Percentiles rank a stretch among this genome's conserved stretches.
Evolutionary conservation across 2,888 invertebrate genomes (phyloP).

Genomic region (Argyra leucocephala): DNA sequence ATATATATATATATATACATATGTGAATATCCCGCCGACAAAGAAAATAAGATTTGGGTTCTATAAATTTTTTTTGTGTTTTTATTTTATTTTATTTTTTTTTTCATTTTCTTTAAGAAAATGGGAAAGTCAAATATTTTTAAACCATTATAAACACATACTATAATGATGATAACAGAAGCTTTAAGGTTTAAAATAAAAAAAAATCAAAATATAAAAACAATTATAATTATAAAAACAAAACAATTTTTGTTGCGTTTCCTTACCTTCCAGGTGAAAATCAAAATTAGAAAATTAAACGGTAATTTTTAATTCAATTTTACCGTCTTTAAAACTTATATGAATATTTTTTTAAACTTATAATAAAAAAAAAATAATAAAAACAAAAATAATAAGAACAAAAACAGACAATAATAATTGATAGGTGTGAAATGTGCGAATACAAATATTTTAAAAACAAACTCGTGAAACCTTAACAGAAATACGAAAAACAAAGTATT

Average conservation of each 20-base stretch:
- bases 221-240: not conserved
- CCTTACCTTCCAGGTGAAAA: slow-evolving; percentile 6
- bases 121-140: slow-evolving; percentile 3
- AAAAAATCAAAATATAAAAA: not conserved
- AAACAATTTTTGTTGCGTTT: not conserved
- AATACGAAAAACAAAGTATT: no score
- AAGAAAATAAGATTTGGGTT: no score
- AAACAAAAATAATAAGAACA: not conserved
- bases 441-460: no score
- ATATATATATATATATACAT: not conserved
- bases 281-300: not conserved
- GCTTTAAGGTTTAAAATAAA: not conserved
- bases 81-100: not conserved
- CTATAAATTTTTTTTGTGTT: not conserved
- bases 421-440: not conserved
- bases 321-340: not conserved
- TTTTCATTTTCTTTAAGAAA: not conserved
- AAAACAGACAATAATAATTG: not conserved
- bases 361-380: not conserved
- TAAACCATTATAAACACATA: not conserved
- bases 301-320: not conserved
- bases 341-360: not conserved
- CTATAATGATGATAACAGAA: not conserved
- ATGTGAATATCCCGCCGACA: not conserved
- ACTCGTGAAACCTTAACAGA: no score